A percentile compares a stretch with the other conserved stretches of the same genome.
Conservation (phyloP, 2,113 vertebrate species). For the Entomyzon cyanotis region DNA sequence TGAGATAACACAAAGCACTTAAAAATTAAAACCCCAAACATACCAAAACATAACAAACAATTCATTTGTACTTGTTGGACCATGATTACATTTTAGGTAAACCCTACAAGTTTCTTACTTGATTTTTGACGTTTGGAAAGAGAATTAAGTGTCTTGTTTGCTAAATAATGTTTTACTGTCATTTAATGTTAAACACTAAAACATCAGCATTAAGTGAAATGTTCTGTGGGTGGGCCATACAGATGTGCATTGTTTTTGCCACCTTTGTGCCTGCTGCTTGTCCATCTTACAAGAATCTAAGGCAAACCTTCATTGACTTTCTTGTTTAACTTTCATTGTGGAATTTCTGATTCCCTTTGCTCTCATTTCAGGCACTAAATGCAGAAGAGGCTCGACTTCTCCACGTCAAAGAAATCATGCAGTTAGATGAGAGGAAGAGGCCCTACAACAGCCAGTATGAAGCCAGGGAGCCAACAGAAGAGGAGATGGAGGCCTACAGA, state of each 20-base stretch:
- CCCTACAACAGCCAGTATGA: conserved; percentile 88
- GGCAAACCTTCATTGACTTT: not conserved
- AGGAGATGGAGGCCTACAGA: conserved; percentile 96
- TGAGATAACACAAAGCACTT: not conserved
- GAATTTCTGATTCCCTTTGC: not conserved
- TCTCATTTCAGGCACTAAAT: conserved; percentile 82
- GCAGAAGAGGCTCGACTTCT: conserved; percentile 92
- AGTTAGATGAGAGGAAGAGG: conserved; percentile 91
- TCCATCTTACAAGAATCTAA: not conserved
- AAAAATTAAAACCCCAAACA: not conserved
- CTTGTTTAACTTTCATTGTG: not conserved
- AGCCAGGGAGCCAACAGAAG: conserved; percentile 90
- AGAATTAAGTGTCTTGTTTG: not conserved
- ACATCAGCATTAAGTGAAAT: not conserved
- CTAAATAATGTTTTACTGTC: not conserved
- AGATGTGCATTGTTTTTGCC: not conserved
- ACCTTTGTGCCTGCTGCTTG: not conserved
- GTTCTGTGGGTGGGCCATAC: not conserved
- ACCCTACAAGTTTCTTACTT: not conserved
- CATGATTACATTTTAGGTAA: not conserved
- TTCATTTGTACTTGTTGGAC: not conserved
- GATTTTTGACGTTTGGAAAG: not conserved
- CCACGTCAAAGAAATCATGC: conserved; percentile 87
- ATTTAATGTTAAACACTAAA: not conserved
- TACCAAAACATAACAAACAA: accelerated